Evolutionary conservation across 2,888 invertebrate genomes (phyloP), one percentile per base, ranked within the genome.

Genomic region (Stomorhina lunata): DNA sequence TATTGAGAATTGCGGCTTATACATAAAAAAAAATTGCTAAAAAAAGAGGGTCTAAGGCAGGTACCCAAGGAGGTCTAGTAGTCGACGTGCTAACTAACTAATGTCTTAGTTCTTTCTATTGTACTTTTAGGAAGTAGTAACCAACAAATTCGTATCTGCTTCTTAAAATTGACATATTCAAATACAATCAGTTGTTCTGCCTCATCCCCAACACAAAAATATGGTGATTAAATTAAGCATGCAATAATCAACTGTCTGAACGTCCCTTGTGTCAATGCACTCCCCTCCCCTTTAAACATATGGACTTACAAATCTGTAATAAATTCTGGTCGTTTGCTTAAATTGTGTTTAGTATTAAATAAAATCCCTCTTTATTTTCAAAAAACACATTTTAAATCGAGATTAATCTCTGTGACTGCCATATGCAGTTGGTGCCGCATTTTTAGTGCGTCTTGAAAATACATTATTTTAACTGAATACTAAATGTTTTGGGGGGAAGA

Each of bases 191-290:
- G 37, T 72, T 50, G 10, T 22, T 73, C 40, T 40, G 10, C 10
- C n/a, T 15, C 25, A 32, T 37, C 29, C 53, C 63, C 15, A 59
- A 61, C 43, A 65, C n/a, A n/a, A n/a, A 37, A 66, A 76, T 55
- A 57, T 57, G 20, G n/a, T 53, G 69, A 78, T 78, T 69, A 69
- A 78, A 69, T 69, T 69, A 69, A 63, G 27, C 69, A 55, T 63
- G 55, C 55, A 65, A 69, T 63, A 17, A 27, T 66, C 29, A 68
- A 48, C n/a, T 66, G 34, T 55, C 53, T 71, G 37, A 78, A 69
- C 55, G 43, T 77, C 69, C 77, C 77, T 53, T 69, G 61, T 69
- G 53, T 77, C 69, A 69, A 61, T 61, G 69, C 61, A n/a, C n/a
- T n/a, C 61, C 61, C 68, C 20, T 34, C 34, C n/a, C 29, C 5